phyloP scores from a whole-genome alignment of 1,140 invertebrate species.

The Wasmannia auropunctata region DNA sequence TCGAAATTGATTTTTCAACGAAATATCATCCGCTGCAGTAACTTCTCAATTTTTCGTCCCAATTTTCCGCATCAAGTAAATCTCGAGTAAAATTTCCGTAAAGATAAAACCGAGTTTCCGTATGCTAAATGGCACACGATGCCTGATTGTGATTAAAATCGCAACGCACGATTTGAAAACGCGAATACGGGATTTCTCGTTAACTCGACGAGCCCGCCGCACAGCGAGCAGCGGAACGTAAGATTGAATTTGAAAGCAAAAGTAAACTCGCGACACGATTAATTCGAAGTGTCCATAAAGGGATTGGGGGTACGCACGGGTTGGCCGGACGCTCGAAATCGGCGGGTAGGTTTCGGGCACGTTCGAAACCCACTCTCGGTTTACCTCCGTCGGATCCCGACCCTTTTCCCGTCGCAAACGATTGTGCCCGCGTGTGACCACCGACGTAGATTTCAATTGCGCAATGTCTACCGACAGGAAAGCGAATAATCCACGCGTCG shows the following conservation, averaged over 20 bases:
- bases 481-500: conserved; percentile 73
- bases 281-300: conserved; percentile 40
- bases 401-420: conserved; percentile 69
- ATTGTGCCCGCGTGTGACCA: conserved; percentile 69
- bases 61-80: background rate
- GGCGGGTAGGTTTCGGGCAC: conserved; percentile 34
- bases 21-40: background rate
- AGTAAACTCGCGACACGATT: conserved; percentile 65
- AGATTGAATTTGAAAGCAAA: conserved; percentile 70
- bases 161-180: background rate
- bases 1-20: background rate
- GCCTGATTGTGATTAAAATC: conserved; percentile 10
- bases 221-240: conserved; percentile 49
- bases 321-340: conserved; percentile 44
- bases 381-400: conserved; percentile 19
- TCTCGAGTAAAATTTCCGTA: background rate
- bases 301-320: background rate
- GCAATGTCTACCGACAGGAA: conserved; percentile 76
- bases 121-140: background rate
- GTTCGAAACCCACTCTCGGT: conserved; percentile 42
- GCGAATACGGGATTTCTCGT: conserved; percentile 49
- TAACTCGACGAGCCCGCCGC: conserved; percentile 40
- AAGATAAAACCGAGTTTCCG: background rate
- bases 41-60: background rate
- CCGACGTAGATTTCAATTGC: conserved; percentile 79